A percentile compares a stretch with the other conserved stretches of the same genome.
Evolutionary conservation across 53 echinoderm and acorn worm species (phyloP).

Genomic region (Henricia sp.): DNA sequence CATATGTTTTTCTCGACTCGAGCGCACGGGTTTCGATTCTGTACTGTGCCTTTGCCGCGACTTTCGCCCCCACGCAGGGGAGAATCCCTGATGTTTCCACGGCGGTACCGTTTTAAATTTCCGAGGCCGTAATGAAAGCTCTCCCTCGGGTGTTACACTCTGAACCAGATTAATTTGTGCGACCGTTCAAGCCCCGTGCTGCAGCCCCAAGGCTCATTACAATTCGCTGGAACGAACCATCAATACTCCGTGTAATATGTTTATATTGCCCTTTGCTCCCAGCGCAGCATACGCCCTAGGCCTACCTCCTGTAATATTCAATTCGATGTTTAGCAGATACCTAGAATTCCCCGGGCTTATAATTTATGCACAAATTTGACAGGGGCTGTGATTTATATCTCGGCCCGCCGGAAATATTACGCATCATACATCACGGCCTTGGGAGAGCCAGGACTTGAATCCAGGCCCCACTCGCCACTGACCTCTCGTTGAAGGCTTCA

Average conservation of each 20-base stretch:
- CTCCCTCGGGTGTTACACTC: not conserved
- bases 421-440: slow-evolving; percentile 15
- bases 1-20: too few relatives aligned
- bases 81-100: not conserved
- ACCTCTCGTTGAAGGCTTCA: too few relatives aligned
- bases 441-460: not conserved
- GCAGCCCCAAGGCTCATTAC: not conserved
- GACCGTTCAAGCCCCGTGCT: not conserved
- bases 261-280: not conserved
- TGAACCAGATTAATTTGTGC: not conserved
- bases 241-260: not conserved
- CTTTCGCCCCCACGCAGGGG: not conserved
- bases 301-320: too few relatives aligned
- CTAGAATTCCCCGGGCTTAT: not conserved
- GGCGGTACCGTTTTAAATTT: slow-evolving; percentile 6
- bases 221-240: not conserved
- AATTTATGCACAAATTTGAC: not conserved
- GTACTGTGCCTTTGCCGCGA: too few relatives aligned
- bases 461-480: not conserved
- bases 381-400: not conserved
- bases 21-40: too few relatives aligned
- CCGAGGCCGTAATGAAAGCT: not conserved
- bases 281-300: too few relatives aligned
- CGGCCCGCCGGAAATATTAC: slow-evolving; percentile 4
- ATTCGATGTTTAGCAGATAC: not conserved